A percentile compares a stretch with the other conserved stretches of the same genome.
Conservation (phyloP, 2,797 vertebrate species). For the Capromys pilorides region DNA sequence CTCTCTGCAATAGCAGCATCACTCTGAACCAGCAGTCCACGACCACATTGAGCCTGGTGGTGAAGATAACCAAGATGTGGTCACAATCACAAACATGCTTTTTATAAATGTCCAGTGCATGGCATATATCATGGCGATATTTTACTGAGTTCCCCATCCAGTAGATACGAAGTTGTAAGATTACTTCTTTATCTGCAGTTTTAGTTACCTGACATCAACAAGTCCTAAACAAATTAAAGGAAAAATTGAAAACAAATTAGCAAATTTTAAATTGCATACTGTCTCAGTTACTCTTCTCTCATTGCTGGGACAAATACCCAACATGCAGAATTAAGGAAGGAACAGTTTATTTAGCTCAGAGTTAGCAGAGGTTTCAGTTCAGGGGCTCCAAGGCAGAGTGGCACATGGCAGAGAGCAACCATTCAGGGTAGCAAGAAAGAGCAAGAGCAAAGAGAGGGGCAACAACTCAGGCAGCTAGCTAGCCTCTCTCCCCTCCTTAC, state of each 20-base stretch:
- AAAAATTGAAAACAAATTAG: not conserved
- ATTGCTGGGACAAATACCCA: too few species aligned
- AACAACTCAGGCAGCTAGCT: too few species aligned
- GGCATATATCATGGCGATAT: not conserved
- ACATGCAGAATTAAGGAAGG: too few species aligned
- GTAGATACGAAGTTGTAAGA: not conserved
- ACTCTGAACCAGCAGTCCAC: not conserved
- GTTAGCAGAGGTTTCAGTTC: too few species aligned
- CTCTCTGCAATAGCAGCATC: not conserved
- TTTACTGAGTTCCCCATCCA: not conserved
- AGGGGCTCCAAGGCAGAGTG: too few species aligned
- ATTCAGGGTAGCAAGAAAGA: too few species aligned
- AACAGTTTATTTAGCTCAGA: too few species aligned
- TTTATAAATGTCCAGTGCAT: not conserved
- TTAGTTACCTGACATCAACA: not conserved
- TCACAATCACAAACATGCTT: not conserved
- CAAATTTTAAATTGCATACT: not conserved
- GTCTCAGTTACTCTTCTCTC: too few species aligned
- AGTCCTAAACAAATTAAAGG: not conserved
- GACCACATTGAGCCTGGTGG: not conserved
- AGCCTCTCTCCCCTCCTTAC: too few species aligned
- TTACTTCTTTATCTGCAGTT: not conserved
- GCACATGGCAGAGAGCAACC: too few species aligned
- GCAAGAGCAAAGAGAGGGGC: too few species aligned
- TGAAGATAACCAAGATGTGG: not conserved